Evolutionary conservation across 1,140 invertebrate species (phyloP).

Genomic region (Hyles euphorbiae): DNA sequence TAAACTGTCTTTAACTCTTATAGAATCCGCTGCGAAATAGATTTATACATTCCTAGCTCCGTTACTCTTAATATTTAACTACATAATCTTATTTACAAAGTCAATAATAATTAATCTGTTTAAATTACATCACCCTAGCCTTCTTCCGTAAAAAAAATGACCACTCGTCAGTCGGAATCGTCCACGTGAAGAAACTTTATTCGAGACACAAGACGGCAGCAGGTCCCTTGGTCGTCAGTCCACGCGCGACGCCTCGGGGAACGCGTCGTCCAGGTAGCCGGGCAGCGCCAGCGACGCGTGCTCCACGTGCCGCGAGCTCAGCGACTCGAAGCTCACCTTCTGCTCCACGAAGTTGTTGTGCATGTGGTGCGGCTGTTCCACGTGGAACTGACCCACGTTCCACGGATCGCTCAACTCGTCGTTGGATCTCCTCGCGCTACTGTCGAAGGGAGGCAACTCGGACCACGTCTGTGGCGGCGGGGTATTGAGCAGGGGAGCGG

Average conservation of each 20-base stretch:
- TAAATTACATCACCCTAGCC: constrained; percentile 42
- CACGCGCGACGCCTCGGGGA: constrained; percentile 52
- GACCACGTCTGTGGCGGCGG: constrained; percentile 47
- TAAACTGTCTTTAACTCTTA: constrained; percentile 42
- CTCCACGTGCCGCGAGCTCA: constrained; percentile 37
- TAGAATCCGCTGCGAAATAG: constrained; percentile 65
- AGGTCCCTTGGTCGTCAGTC: constrained; percentile 48
- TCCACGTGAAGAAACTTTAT: constrained; percentile 16
- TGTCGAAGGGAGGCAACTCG: constrained; percentile 44
- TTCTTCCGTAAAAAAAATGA: constrained; percentile 16
- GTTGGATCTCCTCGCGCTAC: constrained; percentile 30
- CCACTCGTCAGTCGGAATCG: constrained; percentile 12
- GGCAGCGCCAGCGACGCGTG: constrained; percentile 42
- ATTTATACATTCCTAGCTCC: constrained; percentile 61
- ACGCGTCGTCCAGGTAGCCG: constrained; percentile 55
- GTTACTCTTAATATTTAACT: constrained; percentile 59
- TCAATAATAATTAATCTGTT: constrained; percentile 57
- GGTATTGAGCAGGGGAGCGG: constrained; percentile 33
- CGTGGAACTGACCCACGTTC: constrained; percentile 53
- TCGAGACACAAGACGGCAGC: constrained; percentile 10
- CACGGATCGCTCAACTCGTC: constrained; percentile 48
- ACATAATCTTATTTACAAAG: constrained; percentile 71
- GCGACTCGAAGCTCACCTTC: constrained; percentile 48
- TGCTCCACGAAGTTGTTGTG: constrained; percentile 61
- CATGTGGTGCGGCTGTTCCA: constrained; percentile 51